phyloP scores from a whole-genome alignment of 2,797 vertebrate genomes.

The Orestias chungarensis region DNA sequence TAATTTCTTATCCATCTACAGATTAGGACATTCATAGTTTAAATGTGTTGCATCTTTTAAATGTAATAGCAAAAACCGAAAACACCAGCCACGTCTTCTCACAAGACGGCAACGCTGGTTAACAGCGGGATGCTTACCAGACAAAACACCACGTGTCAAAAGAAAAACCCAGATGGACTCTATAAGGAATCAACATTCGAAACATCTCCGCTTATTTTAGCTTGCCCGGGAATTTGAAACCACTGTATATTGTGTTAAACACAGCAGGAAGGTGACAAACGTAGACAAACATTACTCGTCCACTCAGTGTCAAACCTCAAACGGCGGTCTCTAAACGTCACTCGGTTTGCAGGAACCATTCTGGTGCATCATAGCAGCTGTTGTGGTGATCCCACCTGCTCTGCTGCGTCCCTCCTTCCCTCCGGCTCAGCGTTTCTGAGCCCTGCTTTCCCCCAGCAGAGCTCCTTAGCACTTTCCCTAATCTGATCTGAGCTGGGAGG shows the following conservation, averaged over 20 bases:
- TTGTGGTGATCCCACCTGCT: slow-evolving; percentile 50
- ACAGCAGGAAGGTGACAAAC: neutral
- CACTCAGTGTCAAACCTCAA: slow-evolving; percentile 22
- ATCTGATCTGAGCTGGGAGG: slow-evolving; percentile 75
- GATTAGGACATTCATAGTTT: no score
- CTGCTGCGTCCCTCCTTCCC: slow-evolving; percentile 41
- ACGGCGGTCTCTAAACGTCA: slow-evolving; percentile 5
- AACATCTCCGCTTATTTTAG: neutral
- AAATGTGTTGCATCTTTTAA: no score
- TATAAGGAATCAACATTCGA: no score
- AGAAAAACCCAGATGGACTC: no score
- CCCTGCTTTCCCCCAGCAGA: slow-evolving; percentile 42
- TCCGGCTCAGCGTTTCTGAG: slow-evolving; percentile 54
- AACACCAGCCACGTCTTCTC: neutral
- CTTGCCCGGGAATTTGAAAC: slow-evolving; percentile 3
- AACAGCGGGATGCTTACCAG: no score
- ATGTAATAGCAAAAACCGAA: neutral
- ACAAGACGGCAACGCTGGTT: neutral
- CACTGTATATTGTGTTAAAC: slow-evolving; percentile 1
- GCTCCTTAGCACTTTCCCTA: slow-evolving; percentile 65
- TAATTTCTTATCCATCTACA: no score
- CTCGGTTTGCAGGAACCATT: slow-evolving; percentile 11
- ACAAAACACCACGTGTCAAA: no score
- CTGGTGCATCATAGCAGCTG: slow-evolving; percentile 1
- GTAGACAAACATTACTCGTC: neutral